Evolutionary conservation across 2,888 invertebrate species (phyloP).

Genomic region (Scaptomyza caliginosa): DNA sequence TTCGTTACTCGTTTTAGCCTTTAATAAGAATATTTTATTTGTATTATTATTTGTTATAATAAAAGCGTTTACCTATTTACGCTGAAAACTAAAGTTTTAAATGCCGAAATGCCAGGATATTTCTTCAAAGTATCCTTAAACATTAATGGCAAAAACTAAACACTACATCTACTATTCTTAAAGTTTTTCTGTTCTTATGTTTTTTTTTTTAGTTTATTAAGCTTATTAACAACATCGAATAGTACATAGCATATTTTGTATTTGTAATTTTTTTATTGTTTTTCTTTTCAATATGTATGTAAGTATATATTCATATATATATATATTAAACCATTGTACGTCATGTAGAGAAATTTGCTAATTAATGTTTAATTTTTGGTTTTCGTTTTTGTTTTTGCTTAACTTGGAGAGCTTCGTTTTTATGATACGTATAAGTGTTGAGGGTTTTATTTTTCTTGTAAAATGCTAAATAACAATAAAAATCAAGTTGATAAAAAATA

Average conservation of each 20-base stretch:
- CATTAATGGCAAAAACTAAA: constrained; percentile 63
- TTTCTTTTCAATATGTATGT: constrained; percentile 52
- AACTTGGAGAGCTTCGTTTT: constrained; percentile 81
- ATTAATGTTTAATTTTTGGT: constrained; percentile 67
- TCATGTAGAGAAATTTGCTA: constrained; percentile 79
- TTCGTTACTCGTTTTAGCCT: constrained; percentile 81
- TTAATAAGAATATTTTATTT: constrained; percentile 52
- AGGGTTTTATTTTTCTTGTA: constrained; percentile 35
- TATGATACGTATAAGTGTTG: constrained; percentile 80
- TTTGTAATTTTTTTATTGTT: constrained; percentile 42
- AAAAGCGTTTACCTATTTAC: constrained; percentile 81
- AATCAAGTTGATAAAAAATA: not conserved
- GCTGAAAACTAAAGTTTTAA: constrained; percentile 68
- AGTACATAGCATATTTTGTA: constrained; percentile 69
- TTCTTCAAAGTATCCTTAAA: constrained; percentile 18
- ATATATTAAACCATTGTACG: constrained; percentile 72
- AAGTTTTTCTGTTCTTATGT: constrained; percentile 33
- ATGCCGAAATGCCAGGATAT: constrained; percentile 35
- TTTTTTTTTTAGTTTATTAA: constrained; percentile 39
- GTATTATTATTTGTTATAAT: constrained; percentile 44
- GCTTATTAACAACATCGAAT: constrained; percentile 79
- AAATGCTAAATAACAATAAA: constrained; percentile 37
- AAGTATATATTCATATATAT: constrained; percentile 2
- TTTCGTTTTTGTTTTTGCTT: constrained; percentile 58
- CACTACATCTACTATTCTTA: constrained; percentile 66